Conservation (phyloP, 2,113 vertebrate species). For the Xiphias gladius region DNA sequence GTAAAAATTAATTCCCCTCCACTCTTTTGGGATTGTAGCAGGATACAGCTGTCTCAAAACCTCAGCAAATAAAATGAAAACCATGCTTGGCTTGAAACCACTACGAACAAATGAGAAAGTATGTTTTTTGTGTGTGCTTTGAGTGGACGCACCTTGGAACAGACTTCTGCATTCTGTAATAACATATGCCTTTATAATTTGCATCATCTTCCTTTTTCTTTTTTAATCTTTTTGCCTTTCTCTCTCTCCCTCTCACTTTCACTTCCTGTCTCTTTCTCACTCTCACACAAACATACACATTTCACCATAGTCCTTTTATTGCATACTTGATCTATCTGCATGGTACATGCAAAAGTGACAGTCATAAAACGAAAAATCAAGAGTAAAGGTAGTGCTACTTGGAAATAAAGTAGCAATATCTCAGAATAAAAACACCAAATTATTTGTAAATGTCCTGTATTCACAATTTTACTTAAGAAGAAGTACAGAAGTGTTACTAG, state of each 20-base stretch:
- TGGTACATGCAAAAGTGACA: background rate
- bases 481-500: background rate
- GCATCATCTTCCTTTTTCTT: background rate
- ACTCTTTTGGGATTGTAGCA: too few species aligned
- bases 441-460: background rate
- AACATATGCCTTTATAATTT: background rate
- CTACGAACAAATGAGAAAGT: background rate
- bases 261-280: background rate
- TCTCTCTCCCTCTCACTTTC: background rate
- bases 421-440: background rate
- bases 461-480: background rate
- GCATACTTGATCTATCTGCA: background rate
- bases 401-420: background rate
- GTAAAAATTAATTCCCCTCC: too few species aligned
- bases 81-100: too few species aligned
- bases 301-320: background rate
- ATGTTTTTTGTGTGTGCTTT: background rate
- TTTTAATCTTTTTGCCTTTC: background rate
- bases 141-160: background rate
- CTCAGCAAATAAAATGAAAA: too few species aligned
- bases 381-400: too few species aligned
- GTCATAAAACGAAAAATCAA: too few species aligned
- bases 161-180: slow-evolving; percentile 2
- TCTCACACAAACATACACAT: background rate
- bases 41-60: too few species aligned